Evolutionary conservation across 1,140 invertebrate species (phyloP).

Genomic region (Augochlora pura): DNA sequence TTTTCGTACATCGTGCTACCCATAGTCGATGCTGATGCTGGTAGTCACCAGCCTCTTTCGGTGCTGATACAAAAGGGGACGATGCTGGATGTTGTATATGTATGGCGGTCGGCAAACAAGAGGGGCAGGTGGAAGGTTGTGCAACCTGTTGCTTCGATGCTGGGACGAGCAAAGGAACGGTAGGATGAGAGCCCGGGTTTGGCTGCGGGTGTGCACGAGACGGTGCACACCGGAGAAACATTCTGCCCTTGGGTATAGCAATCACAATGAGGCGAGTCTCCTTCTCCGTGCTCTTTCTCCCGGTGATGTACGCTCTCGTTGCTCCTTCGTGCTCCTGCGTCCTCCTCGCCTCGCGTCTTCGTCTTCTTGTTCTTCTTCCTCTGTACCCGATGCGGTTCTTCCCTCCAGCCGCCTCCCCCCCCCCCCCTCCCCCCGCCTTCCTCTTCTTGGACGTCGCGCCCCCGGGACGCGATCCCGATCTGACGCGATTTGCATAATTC

Average conservation of each 20-base stretch:
- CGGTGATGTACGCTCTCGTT: constrained; percentile 32
- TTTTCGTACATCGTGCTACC: constrained; percentile 58
- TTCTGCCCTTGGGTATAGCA: constrained; percentile 64
- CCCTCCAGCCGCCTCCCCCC: constrained; percentile 16
- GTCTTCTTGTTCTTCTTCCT: constrained; percentile 56
- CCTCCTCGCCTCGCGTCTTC: constrained; percentile 37
- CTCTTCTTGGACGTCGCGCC: constrained; percentile 70
- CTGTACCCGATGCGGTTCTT: constrained; percentile 43
- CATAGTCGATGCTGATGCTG: constrained; percentile 16
- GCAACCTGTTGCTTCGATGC: constrained; percentile 66
- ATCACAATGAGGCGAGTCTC: constrained; percentile 61
- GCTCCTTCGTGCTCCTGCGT: constrained; percentile 34
- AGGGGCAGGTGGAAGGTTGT: constrained; percentile 71
- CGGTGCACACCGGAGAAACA: constrained; percentile 57
- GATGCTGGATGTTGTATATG: constrained; percentile 35
- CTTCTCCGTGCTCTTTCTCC: constrained; percentile 24
- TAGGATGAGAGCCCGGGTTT: constrained; percentile 59
- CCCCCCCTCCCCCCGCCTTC: not conserved
- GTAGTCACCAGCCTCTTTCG: constrained; percentile 12
- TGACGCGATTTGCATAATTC: constrained; percentile 79
- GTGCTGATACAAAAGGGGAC: constrained; percentile 33
- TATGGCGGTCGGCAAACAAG: constrained; percentile 67
- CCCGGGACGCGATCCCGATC: constrained; percentile 76
- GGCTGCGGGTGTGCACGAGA: constrained; percentile 61
- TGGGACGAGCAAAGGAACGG: constrained; percentile 51